Percentiles rank a stretch among this genome's conserved stretches.
These are phyloP conservation scores for Bergia puertoricense DNA, from an alignment of 92 coral and sea anemone species.

Conservation along the genomic window DNA sequence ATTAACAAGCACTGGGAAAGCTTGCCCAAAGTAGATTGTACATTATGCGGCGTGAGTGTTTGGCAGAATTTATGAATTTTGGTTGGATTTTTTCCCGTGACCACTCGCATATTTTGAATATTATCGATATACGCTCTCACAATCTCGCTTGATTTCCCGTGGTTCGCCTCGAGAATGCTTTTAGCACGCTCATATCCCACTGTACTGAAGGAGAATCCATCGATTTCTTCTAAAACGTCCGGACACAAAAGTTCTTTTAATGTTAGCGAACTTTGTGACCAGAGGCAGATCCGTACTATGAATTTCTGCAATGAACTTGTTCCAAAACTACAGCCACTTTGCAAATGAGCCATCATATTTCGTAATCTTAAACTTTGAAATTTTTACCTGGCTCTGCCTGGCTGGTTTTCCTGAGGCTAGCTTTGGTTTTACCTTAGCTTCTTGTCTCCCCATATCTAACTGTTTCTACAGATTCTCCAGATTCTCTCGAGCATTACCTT, in stretches of 20 bases:
- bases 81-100: constrained; percentile 45
- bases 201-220: constrained; percentile 56
- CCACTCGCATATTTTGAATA: constrained; percentile 47
- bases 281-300: constrained; percentile 38
- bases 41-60: constrained; percentile 47
- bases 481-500: too few relatives aligned
- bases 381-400: too few relatives aligned
- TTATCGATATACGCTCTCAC: constrained; percentile 48
- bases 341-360: too few relatives aligned
- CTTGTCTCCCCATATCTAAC: too few relatives aligned
- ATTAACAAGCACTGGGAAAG: constrained; percentile 50
- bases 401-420: too few relatives aligned
- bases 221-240: constrained; percentile 44
- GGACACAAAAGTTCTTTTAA: constrained; percentile 53
- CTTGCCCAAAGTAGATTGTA: constrained; percentile 59
- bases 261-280: constrained; percentile 48
- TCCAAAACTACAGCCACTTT: too few relatives aligned
- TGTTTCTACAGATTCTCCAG: too few relatives aligned
- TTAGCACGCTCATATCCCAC: constrained; percentile 57
- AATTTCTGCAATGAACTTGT: constrained; percentile 7
- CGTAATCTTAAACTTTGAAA: too few relatives aligned
- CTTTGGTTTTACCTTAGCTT: too few relatives aligned
- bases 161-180: constrained; percentile 53
- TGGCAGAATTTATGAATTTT: constrained; percentile 54
- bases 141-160: constrained; percentile 58